Evolutionary conservation across 2,113 vertebrate species (phyloP), one percentile per base, ranked within the genome.

Genomic region (Xyliphius kryptos): DNA sequence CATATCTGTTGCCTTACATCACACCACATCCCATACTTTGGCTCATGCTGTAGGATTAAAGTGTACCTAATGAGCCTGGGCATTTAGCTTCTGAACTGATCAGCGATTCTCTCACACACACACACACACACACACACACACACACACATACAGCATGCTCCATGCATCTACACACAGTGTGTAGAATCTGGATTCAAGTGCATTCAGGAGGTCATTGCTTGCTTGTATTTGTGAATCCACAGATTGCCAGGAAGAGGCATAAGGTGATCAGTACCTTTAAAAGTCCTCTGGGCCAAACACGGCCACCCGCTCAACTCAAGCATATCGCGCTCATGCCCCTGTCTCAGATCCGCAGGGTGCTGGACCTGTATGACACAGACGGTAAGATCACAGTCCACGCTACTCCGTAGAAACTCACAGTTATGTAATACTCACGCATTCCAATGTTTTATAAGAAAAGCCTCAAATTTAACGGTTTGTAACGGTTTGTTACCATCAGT

Each of bases 211-310:
- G 15, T 46, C 8, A 59, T 59, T 47, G 32, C 47, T 48, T 50
- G 6, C 26, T 1, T 67, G 13, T 38, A 9, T 60, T 1, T 72
- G 47, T 79, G 14, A n/a, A n/a, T n/a, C n/a, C n/a, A n/a, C 79
- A 99, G 95, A 93, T 99, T 72, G 96, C 96, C 0, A 91, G 94
- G 76, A 99, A 97, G 76, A 82, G 95, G 16, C 93, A 97, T 78
- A 98, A 97, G 77, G 94, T 93, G 73, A 97, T 97, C 56, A 93
- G 89, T 72, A 90, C 87, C 9, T 99, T 99, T 75, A 91, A 91
- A 81, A 98, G 93, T 77, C 93, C 96, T 0, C 80, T 92, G 73
- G 91, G 91, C 22, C 92, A 95, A 51, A 90, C 89, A 0, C 86
- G 95, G 43, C 94, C 94, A 0, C 90, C 92, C 2, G 90, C 93